phyloP scores from a whole-genome alignment of 2,888 invertebrate genomes.

The Tenthredo distinguenda region DNA sequence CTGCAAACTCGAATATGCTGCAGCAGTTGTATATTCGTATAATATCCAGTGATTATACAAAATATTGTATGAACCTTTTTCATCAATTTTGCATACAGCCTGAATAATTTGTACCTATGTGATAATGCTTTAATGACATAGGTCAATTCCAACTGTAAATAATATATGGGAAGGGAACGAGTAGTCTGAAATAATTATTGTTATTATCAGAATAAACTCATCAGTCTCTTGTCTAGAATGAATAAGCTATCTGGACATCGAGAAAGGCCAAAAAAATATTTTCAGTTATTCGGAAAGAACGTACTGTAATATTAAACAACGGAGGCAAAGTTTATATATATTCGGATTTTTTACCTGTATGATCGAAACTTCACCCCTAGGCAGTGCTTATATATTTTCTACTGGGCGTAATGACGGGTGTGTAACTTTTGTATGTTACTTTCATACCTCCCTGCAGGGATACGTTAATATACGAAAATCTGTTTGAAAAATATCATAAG shows the following conservation, averaged over 20 bases:
- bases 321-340: not conserved
- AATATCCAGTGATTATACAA: too few species aligned
- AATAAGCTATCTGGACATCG: not conserved
- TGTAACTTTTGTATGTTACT: not conserved
- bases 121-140: not conserved
- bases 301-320: not conserved
- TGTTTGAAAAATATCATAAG: not conserved
- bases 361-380: too few species aligned
- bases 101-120: not conserved
- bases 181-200: not conserved
- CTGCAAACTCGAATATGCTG: not conserved
- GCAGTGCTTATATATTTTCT: not conserved
- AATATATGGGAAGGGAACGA: not conserved
- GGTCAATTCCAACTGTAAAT: not conserved
- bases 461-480: not conserved
- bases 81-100: not conserved
- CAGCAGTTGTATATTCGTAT: not conserved
- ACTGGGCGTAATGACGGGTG: too few species aligned
- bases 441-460: not conserved
- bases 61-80: not conserved
- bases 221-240: not conserved
- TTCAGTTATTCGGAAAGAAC: not conserved
- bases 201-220: not conserved
- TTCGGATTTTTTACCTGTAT: not conserved
- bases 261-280: not conserved